Conservation (phyloP, 2,888 invertebrate species). For the Macaria liturata region DNA sequence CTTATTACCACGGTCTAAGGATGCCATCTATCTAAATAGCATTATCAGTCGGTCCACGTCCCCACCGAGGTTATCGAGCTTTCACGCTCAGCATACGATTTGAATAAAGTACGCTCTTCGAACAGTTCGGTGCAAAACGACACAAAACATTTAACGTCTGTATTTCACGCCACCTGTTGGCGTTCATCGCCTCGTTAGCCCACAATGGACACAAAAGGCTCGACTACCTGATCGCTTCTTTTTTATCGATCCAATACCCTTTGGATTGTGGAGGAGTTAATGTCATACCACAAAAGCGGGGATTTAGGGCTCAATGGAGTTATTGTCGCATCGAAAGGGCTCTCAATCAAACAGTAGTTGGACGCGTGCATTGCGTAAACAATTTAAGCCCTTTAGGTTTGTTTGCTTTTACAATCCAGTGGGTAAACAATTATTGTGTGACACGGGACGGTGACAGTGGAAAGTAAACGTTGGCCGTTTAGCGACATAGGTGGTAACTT, state of each 20-base stretch:
- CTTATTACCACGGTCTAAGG: slow-evolving; percentile 31
- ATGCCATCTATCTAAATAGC: slow-evolving; percentile 38
- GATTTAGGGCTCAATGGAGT: slow-evolving; percentile 48
- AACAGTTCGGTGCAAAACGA: slow-evolving; percentile 62
- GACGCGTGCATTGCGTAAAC: slow-evolving; percentile 57
- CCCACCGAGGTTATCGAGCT: slow-evolving; percentile 71
- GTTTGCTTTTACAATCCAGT: slow-evolving; percentile 61
- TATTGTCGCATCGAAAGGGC: slow-evolving; percentile 54
- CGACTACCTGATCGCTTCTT: slow-evolving; percentile 61
- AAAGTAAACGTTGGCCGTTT: slow-evolving; percentile 52
- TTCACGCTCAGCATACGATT: slow-evolving; percentile 79
- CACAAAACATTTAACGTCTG: slow-evolving; percentile 46
- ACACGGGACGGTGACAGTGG: slow-evolving; percentile 40
- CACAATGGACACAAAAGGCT: slow-evolving; percentile 65
- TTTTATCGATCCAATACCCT: slow-evolving; percentile 46
- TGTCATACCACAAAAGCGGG: slow-evolving; percentile 67
- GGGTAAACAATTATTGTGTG: slow-evolving; percentile 49
- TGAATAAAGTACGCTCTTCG: slow-evolving; percentile 76
- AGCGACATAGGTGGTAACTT: slow-evolving; percentile 59
- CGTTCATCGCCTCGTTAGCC: slow-evolving; percentile 69
- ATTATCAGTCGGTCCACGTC: slow-evolving; percentile 71
- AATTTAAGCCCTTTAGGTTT: slow-evolving; percentile 53
- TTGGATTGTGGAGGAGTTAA: slow-evolving; percentile 65
- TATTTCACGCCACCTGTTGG: slow-evolving; percentile 64
- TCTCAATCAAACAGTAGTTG: slow-evolving; percentile 44